Evolutionary conservation across 2,888 invertebrate species (phyloP), one percentile per base, ranked within the genome.

Genomic region (Schizotus pectinicornis): DNA sequence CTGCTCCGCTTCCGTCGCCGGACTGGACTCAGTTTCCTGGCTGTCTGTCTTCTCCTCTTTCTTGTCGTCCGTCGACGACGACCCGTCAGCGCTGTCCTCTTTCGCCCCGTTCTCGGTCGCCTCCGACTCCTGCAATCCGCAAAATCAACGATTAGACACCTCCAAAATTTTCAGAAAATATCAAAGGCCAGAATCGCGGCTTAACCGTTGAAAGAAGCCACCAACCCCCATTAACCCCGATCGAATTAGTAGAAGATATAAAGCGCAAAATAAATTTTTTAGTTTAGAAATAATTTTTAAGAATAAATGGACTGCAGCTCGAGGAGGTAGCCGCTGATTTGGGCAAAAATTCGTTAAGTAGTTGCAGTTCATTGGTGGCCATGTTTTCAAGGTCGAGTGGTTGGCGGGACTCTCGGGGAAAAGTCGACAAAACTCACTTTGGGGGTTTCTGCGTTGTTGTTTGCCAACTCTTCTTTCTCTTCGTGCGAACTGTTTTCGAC

Each of bases 61-160:
- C 53, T 74, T 69, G 47, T 75, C 75, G 34, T 71, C 74, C 54
- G 74, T 75, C 22, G 70, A 70, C 53, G 74, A 72, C 42, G 74
- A 69, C 39, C 71, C 69, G 59, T 77, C 77, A 41, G 68, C 75
- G 57, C 74, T 74, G 47, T 78, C 77, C 59, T 77, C 77, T 68
- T 78, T 78, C 12, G 77, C 76, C 5, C 79, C 79, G 50, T 79
- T 79, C 61, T 78, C 78, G 38, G 77, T 77, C 30, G 77, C 71
- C 57, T 75, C 74, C 37, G 65, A 49, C 48, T 72, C 68, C 66
- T 73, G 56, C 56, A 58, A 41, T 9, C 48, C 14, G 59, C 30
- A 53, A 36, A 46, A 50, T 49, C 31, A 37, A 36, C 42, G n/a
- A n/a, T n/a, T n/a, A n/a, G n/a, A n/a, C n/a, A n/a, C n/a, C n/a